phyloP scores from a whole-genome alignment of 1,140 invertebrate species.

The Pseudomyrmex gracilis region DNA sequence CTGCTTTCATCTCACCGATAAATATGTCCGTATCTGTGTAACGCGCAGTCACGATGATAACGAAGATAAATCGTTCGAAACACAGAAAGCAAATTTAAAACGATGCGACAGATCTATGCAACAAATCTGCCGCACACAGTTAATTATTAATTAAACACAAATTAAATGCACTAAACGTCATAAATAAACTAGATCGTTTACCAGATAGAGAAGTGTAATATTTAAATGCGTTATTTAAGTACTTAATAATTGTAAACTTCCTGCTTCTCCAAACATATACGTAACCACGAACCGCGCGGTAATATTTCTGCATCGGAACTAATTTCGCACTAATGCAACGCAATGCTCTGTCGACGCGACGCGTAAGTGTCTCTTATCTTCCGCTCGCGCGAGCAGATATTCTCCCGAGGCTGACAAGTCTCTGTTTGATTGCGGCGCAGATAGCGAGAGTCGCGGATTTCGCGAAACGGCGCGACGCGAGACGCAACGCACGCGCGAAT shows the following conservation, averaged over 20 bases:
- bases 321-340: neutral
- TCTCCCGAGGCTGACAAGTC: slow-evolving; percentile 38
- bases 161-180: neutral
- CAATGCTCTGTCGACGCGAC: slow-evolving; percentile 6
- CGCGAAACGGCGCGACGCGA: neutral
- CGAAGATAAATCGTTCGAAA: slow-evolving; percentile 52
- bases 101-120: neutral
- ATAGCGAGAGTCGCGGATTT: slow-evolving; percentile 53
- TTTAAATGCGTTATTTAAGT: neutral
- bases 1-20: slow-evolving; percentile 68
- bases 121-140: slow-evolving; percentile 25
- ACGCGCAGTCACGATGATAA: slow-evolving; percentile 46
- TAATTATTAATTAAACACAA: slow-evolving; percentile 12
- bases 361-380: slow-evolving; percentile 48
- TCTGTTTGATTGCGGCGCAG: slow-evolving; percentile 49
- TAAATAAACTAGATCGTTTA: neutral
- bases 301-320: neutral
- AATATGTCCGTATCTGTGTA: slow-evolving; percentile 34
- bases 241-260: no score
- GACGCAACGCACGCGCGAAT: neutral
- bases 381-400: slow-evolving; percentile 40
- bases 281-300: neutral
- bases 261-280: neutral
- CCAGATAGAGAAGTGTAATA: neutral
- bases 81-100: slow-evolving; percentile 13